Conservation (phyloP, 2,888 invertebrate species). For the Frankliniella fusca region DNA sequence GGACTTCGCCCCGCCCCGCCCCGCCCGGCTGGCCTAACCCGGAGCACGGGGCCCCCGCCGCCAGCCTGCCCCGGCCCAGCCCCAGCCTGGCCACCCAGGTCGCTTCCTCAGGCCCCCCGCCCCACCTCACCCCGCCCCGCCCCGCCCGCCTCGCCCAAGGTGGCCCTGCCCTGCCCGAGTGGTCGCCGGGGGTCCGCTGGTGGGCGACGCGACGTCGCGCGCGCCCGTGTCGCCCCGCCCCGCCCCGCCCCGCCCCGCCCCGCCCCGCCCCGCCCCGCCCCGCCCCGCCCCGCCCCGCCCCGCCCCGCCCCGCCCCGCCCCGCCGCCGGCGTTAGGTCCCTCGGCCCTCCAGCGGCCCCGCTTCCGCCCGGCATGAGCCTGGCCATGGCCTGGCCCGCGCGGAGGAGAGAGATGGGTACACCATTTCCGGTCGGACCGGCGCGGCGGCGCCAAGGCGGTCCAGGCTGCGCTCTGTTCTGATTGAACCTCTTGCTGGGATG, state of each 20-base stretch:
- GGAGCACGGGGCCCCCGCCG: not conserved
- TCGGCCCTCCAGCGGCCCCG: not conserved
- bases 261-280: not conserved
- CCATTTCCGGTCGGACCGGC: too few relatives aligned
- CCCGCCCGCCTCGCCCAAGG: not conserved
- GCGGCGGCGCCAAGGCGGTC: too few relatives aligned
- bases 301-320: not conserved
- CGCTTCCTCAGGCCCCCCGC: constrained; percentile 13
- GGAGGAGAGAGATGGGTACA: too few relatives aligned
- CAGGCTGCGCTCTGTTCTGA: too few relatives aligned
- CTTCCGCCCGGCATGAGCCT: too few relatives aligned
- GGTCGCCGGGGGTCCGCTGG: not conserved
- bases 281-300: not conserved
- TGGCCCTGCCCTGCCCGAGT: not conserved
- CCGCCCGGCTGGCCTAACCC: not conserved
- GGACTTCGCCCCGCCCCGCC: constrained; percentile 7
- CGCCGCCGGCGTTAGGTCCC: not conserved
- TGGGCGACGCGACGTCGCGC: not conserved
- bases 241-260: not conserved
- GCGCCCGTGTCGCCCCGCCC: not conserved
- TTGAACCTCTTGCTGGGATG: too few relatives aligned
- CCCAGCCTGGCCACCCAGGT: constrained; percentile 13
- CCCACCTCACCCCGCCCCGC: not conserved
- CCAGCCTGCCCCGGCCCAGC: not conserved
- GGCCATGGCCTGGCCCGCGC: too few relatives aligned